phyloP scores from a whole-genome alignment of 2,797 vertebrate genomes.

The Leucoraja ocellata region DNA sequence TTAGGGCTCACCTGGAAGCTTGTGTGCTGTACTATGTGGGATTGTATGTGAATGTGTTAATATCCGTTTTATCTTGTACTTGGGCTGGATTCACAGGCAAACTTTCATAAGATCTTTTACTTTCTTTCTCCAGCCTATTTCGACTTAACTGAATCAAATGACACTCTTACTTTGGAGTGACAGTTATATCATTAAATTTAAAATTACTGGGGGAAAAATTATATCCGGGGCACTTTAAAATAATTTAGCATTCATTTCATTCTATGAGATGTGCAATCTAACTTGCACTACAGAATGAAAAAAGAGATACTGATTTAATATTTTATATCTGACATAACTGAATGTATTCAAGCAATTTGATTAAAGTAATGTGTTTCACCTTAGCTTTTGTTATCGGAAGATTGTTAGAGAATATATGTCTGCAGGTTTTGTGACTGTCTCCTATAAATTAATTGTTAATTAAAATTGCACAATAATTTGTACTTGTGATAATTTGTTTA shows the following conservation, averaged over 20 bases:
- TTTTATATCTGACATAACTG: not conserved
- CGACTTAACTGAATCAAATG: constrained; percentile 27
- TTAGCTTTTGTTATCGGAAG: not conserved
- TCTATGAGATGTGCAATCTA: not conserved
- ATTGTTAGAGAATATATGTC: constrained; percentile 17
- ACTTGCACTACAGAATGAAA: not conserved
- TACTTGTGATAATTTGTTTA: constrained; percentile 27
- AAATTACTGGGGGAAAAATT: not conserved
- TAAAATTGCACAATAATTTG: constrained; percentile 36
- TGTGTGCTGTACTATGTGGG: not conserved
- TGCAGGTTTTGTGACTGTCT: constrained; percentile 23
- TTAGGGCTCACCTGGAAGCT: not conserved
- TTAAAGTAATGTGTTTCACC: constrained; percentile 24
- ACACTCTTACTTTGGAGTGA: not conserved
- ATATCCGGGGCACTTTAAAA: constrained; percentile 15
- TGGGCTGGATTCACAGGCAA: not conserved
- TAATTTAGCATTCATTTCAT: not conserved
- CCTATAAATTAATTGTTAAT: constrained; percentile 32
- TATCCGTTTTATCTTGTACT: constrained; percentile 14
- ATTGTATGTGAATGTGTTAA: constrained; percentile 24
- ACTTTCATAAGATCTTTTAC: not conserved
- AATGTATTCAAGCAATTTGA: not conserved
- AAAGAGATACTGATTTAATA: not conserved
- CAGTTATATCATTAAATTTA: not conserved
- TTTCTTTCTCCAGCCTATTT: constrained; percentile 19